Evolutionary conservation across 2,888 invertebrate species (phyloP).

Genomic region (Chrysolina americana): DNA sequence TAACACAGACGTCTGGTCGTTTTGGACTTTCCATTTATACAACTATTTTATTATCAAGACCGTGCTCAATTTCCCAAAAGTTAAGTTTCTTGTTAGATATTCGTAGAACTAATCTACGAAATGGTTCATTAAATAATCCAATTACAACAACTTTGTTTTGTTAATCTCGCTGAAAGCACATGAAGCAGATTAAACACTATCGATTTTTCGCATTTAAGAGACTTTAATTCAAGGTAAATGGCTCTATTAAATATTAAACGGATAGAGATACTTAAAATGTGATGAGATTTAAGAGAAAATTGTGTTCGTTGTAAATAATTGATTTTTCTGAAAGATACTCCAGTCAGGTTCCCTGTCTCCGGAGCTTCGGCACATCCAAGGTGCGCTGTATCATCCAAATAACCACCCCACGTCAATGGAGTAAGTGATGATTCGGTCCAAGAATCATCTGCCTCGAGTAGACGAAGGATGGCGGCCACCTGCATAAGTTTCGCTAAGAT

Average conservation of each 20-base stretch:
- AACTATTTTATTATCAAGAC: not conserved
- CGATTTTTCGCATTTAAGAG: not conserved
- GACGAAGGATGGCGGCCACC: no score
- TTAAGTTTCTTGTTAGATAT: not conserved
- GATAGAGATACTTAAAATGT: not conserved
- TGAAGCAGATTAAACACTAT: not conserved
- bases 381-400: no score
- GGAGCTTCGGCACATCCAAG: no score
- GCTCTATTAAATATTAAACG: not conserved
- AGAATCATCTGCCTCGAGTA: no score
- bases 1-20: not conserved
- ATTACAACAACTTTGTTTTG: not conserved
- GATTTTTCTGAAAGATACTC: no score
- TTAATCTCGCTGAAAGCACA: conserved; percentile 10
- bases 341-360: no score
- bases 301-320: no score
- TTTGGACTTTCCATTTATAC: not conserved
- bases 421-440: no score
- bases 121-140: conserved; percentile 9
- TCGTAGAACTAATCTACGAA: not conserved
- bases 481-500: no score
- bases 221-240: conserved; percentile 7
- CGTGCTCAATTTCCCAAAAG: not conserved
- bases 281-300: not conserved
- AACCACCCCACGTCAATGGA: no score